phyloP scores from a whole-genome alignment of 2,888 invertebrate genomes.

The Oscheius sp. region DNA sequence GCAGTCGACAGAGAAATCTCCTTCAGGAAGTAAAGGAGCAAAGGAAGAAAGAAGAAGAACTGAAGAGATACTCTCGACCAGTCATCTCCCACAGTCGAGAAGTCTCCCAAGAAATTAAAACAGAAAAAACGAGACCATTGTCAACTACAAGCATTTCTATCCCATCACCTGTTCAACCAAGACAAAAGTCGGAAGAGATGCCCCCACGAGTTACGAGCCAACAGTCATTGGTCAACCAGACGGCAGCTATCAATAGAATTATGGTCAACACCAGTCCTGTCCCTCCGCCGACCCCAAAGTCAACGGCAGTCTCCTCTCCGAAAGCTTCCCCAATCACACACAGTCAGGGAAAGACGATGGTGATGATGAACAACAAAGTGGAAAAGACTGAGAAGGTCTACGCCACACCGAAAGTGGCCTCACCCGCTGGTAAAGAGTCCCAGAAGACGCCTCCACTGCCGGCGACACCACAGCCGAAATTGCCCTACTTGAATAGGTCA shows the following conservation, averaged over 20 bases:
- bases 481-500: conserved; percentile 17
- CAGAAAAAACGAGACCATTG: background rate
- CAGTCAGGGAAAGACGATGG: conserved; percentile 2
- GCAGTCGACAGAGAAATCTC: no score
- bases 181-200: background rate
- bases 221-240: background rate
- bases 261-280: conserved; percentile 14
- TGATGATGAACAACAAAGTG: conserved; percentile 8
- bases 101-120: background rate
- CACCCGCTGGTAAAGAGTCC: background rate
- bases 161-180: background rate
- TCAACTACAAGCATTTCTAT: background rate
- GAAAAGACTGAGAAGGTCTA: conserved; percentile 4
- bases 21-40: conserved; percentile 24
- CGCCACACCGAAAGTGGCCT: background rate
- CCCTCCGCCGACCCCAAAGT: background rate
- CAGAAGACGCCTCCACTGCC: conserved; percentile 26
- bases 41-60: conserved; percentile 11
- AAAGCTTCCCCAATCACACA: background rate
- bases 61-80: conserved; percentile 3
- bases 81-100: background rate
- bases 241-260: background rate
- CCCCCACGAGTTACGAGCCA: background rate
- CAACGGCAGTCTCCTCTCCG: background rate
- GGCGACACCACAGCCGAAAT: conserved; percentile 17